These are phyloP conservation scores for Monopis laevigella DNA, from an alignment of 2,888 invertebrate species.

Conservation along the genomic window DNA sequence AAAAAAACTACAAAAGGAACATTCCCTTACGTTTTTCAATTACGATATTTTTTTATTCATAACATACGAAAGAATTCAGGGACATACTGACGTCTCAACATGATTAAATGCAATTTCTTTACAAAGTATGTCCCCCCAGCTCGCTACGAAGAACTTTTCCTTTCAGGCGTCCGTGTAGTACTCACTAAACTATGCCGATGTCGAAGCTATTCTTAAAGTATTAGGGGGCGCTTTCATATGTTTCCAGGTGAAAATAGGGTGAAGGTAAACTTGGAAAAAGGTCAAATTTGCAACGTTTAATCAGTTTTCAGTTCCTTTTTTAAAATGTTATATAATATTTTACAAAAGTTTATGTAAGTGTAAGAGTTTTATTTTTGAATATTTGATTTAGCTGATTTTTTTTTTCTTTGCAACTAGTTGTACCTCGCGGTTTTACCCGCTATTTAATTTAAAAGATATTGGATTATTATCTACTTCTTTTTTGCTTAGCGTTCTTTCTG, in stretches of 20 bases:
- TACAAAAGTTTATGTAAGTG: too few species aligned
- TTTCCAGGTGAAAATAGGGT: conserved; percentile 24
- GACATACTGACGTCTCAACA: conserved; percentile 48
- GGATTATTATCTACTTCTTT: too few species aligned
- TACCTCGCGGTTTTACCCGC: too few species aligned
- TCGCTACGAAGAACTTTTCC: conserved; percentile 40
- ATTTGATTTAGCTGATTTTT: too few species aligned
- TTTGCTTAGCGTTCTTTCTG: too few species aligned
- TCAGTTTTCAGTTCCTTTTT: conserved; percentile 17
- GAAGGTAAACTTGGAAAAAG: conserved; percentile 21
- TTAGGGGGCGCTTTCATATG: conserved; percentile 13
- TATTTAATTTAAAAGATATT: too few species aligned
- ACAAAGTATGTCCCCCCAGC: conserved; percentile 48
- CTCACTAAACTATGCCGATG: conserved; percentile 28
- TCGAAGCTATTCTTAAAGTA: conserved; percentile 26
- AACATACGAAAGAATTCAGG: conserved; percentile 39
- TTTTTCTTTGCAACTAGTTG: too few species aligned
- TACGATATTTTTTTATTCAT: conserved; percentile 3
- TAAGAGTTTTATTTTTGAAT: too few species aligned
- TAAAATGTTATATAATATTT: conserved; percentile 6
- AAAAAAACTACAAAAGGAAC: neutral
- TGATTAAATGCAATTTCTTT: conserved; percentile 64
- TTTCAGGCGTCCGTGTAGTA: conserved; percentile 33
- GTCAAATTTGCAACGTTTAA: conserved; percentile 22
- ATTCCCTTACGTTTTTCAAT: neutral